These are phyloP conservation scores for Neolamprologus fasciatus DNA, from an alignment of 2,113 vertebrate genomes.

Conservation along the genomic window DNA sequence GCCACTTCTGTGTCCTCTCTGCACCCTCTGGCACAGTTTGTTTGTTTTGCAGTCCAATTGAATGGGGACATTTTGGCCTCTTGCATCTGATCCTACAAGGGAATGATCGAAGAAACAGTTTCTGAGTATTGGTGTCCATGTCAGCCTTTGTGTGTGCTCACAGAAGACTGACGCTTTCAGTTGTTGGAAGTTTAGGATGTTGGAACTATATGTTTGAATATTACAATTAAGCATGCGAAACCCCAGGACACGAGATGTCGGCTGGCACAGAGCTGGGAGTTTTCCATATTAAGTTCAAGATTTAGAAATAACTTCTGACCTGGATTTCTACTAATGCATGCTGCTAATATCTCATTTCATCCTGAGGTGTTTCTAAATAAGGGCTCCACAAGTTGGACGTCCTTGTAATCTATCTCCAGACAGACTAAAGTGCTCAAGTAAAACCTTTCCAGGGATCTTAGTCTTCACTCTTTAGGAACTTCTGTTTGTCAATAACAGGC, in stretches of 20 bases:
- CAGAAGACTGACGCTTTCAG: background rate
- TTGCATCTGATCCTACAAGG: background rate
- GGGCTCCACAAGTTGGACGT: background rate
- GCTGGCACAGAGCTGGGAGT: constrained; percentile 5
- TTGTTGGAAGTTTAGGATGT: background rate
- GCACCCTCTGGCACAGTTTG: background rate
- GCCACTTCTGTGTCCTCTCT: background rate
- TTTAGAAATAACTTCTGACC: constrained; percentile 35
- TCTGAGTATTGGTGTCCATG: background rate
- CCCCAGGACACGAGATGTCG: background rate
- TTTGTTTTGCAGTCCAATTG: background rate
- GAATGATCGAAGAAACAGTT: background rate
- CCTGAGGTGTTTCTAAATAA: constrained; percentile 31
- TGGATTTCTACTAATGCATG: constrained; percentile 16
- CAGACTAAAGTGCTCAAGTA: background rate
- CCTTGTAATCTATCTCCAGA: background rate
- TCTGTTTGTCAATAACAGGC: background rate
- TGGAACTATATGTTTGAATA: background rate
- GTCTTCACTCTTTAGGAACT: background rate
- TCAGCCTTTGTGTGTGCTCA: background rate
- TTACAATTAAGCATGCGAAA: background rate
- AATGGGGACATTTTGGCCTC: background rate
- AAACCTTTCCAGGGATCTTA: background rate
- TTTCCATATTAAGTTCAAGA: constrained; percentile 22
- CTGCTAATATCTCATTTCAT: constrained; percentile 17